Conservation (phyloP, 1,140 invertebrate genomes). For the Parapsyche elsis region DNA sequence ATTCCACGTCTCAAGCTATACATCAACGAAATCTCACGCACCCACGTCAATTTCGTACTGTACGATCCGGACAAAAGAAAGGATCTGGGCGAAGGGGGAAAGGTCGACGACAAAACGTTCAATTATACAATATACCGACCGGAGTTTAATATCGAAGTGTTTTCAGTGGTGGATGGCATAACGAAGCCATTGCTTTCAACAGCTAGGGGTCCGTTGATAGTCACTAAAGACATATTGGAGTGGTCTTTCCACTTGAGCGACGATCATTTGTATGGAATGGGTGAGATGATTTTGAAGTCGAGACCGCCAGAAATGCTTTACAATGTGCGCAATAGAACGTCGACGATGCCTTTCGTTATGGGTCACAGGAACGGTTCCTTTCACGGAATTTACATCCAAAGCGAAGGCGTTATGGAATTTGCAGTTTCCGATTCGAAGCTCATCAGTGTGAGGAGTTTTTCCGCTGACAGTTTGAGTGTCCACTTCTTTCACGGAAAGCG, state of each 20-base stretch:
- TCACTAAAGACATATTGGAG: constrained; percentile 61
- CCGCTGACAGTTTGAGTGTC: constrained; percentile 55
- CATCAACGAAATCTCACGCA: constrained; percentile 32
- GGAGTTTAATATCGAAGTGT: constrained; percentile 50
- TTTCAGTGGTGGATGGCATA: constrained; percentile 32
- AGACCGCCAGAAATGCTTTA: constrained; percentile 59
- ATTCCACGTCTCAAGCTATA: constrained; percentile 22
- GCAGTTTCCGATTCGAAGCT: constrained; percentile 58
- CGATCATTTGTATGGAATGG: constrained; percentile 58
- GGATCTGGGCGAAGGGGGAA: not conserved
- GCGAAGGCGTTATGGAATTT: constrained; percentile 59
- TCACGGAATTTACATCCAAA: constrained; percentile 58
- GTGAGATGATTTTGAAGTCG: constrained; percentile 53
- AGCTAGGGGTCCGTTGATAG: constrained; percentile 61
- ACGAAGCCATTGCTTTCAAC: constrained; percentile 59
- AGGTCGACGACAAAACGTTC: constrained; percentile 7
- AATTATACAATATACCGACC: constrained; percentile 45
- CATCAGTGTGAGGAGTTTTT: constrained; percentile 57
- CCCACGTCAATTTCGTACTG: constrained; percentile 44
- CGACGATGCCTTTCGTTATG: constrained; percentile 58
- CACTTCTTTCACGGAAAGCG: constrained; percentile 58
- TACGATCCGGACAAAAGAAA: constrained; percentile 41
- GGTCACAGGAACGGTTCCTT: constrained; percentile 58
- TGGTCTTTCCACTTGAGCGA: constrained; percentile 60
- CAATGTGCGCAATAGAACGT: constrained; percentile 56